A percentile compares a stretch with the other conserved stretches of the same genome.
These are phyloP conservation scores for Drosophila glabriapex DNA, from an alignment of 2,888 invertebrate genomes.

Conservation along the genomic window DNA sequence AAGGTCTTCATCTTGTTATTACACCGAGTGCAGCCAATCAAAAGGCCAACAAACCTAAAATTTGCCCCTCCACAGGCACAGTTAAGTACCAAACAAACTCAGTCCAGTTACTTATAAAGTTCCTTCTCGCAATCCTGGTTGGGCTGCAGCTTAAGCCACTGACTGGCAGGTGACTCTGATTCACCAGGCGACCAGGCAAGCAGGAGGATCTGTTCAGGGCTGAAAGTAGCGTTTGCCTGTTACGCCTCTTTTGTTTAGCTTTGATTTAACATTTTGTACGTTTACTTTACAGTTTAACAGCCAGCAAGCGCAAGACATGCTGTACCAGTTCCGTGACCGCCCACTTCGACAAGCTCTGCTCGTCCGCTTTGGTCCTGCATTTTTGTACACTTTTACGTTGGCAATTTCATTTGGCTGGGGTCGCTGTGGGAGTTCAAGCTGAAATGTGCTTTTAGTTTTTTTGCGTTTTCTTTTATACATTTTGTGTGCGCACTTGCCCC, in stretches of 20 bases:
- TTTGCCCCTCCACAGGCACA: conserved; percentile 41
- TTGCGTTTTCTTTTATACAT: conserved; percentile 52
- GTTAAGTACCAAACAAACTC: conserved; percentile 52
- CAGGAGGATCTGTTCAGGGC: conserved; percentile 13
- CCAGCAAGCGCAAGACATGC: conserved; percentile 67
- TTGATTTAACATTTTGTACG: conserved; percentile 79
- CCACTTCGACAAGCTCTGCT: conserved; percentile 16
- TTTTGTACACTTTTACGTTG: conserved; percentile 75
- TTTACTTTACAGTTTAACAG: conserved; percentile 79
- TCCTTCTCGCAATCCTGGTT: conserved; percentile 16
- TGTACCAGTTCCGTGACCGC: conserved; percentile 4
- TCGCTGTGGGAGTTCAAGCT: conserved; percentile 77
- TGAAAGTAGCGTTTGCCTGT: conserved; percentile 45
- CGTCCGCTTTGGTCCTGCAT: conserved; percentile 36
- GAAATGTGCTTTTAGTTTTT: conserved; percentile 77
- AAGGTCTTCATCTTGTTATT: conserved; percentile 15
- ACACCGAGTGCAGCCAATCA: conserved; percentile 12
- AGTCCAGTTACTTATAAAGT: conserved; percentile 35
- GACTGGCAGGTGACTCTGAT: conserved; percentile 5
- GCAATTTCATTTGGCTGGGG: conserved; percentile 75
- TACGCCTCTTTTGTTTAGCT: conserved; percentile 79
- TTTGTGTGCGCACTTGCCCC: conserved; percentile 45
- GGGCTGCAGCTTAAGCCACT: conserved; percentile 50
- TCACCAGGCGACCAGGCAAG: conserved; percentile 8
- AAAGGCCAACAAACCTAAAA: conserved; percentile 29